These are phyloP conservation scores for Urocitellus parryii DNA, from an alignment of 2,113 vertebrate genomes.

Conservation along the genomic window DNA sequence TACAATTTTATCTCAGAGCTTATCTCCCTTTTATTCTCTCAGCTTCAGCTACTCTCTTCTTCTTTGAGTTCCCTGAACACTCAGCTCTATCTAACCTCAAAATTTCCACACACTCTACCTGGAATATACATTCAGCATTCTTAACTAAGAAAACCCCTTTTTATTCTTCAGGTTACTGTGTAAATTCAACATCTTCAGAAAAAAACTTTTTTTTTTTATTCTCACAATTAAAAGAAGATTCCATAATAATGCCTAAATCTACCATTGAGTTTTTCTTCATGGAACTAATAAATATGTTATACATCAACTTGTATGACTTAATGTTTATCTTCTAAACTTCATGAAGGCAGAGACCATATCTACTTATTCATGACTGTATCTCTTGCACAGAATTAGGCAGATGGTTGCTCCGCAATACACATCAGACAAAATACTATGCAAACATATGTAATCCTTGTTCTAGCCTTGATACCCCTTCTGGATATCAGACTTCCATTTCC, in stretches of 20 bases:
- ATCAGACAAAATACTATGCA: not conserved
- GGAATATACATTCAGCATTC: not conserved
- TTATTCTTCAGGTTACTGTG: not conserved
- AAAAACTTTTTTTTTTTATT: not conserved
- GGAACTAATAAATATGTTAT: not conserved
- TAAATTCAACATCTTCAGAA: slow-evolving; percentile 18
- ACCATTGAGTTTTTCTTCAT: not conserved
- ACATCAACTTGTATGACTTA: not conserved
- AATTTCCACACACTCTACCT: not conserved
- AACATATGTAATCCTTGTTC: not conserved
- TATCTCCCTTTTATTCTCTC: not conserved
- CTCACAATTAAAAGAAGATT: not conserved
- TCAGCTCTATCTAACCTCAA: not conserved
- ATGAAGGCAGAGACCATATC: not conserved
- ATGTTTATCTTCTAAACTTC: not conserved
- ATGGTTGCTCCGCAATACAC: not conserved
- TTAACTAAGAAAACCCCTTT: not conserved
- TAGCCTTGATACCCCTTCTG: not conserved
- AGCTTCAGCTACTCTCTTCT: not conserved
- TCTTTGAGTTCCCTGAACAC: not conserved
- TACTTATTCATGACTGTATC: not conserved
- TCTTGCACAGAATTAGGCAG: not conserved
- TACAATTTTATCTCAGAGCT: not conserved
- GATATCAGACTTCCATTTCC: not conserved
- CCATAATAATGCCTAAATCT: not conserved